These are phyloP conservation scores for Galaxias olidus DNA, from an alignment of 2,797 vertebrate species.

Conservation along the genomic window DNA sequence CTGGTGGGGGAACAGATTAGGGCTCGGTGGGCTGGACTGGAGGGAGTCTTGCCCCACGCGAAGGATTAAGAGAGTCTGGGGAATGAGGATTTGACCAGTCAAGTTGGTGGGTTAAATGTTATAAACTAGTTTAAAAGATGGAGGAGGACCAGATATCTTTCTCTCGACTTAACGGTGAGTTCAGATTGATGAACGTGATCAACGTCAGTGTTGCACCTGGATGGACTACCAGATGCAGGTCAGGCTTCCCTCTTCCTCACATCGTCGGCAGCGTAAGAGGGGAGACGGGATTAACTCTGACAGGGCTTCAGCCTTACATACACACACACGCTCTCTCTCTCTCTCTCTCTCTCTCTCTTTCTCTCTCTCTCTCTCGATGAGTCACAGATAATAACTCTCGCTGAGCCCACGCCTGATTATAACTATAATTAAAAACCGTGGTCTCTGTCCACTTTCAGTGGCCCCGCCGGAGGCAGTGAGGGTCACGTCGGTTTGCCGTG, in stretches of 20 bases:
- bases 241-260: slow-evolving; percentile 13
- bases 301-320: slow-evolving; percentile 45
- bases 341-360: slow-evolving; percentile 19
- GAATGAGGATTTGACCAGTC: too few relatives aligned
- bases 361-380: slow-evolving; percentile 29
- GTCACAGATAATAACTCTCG: slow-evolving; percentile 20
- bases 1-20: too few relatives aligned
- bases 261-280: slow-evolving; percentile 47
- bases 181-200: too few relatives aligned
- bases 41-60: too few relatives aligned
- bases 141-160: too few relatives aligned
- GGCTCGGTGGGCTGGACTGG: slow-evolving; percentile 27
- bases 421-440: too few relatives aligned
- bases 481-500: slow-evolving; percentile 53
- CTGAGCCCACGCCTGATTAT: slow-evolving; percentile 14
- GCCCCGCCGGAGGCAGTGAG: slow-evolving; percentile 22
- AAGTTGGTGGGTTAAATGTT: too few relatives aligned
- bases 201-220: too few relatives aligned
- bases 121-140: too few relatives aligned
- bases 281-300: slow-evolving; percentile 48
- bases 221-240: background rate
- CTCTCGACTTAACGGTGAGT: too few relatives aligned
- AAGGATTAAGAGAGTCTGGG: too few relatives aligned
- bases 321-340: slow-evolving; percentile 7
- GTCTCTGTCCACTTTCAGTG: slow-evolving; percentile 19